Evolutionary conservation across 2,888 invertebrate genomes (phyloP).

Genomic region (Leptinotarsa tumamoca): DNA sequence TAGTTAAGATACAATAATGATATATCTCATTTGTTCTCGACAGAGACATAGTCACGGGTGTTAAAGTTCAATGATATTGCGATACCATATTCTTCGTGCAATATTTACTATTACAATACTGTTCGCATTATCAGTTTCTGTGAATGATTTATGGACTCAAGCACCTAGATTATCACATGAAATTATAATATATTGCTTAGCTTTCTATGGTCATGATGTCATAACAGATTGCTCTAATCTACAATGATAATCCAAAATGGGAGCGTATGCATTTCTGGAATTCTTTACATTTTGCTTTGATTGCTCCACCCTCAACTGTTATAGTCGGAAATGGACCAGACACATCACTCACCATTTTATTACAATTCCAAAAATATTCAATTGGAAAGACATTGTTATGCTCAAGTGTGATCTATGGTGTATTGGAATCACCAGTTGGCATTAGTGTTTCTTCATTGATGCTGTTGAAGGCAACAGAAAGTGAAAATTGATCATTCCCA

Average conservation of each 20-base stretch:
- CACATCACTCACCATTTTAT: too few species aligned
- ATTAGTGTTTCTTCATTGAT: too few species aligned
- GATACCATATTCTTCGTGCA: constrained; percentile 23
- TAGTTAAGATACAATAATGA: constrained; percentile 29
- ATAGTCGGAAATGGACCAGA: too few species aligned
- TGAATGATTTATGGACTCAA: constrained; percentile 21
- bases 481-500: too few species aligned
- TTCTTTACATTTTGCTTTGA: not conserved
- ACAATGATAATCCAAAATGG: constrained; percentile 3
- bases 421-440: too few species aligned
- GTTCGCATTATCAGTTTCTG: constrained; percentile 19
- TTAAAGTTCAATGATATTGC: constrained; percentile 33
- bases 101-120: constrained; percentile 12
- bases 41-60: constrained; percentile 27
- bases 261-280: not conserved
- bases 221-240: not conserved
- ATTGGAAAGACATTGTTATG: too few species aligned
- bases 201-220: constrained; percentile 10
- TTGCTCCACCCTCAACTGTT: not conserved
- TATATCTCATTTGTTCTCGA: constrained; percentile 23
- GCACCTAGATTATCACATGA: constrained; percentile 3
- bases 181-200: constrained; percentile 10
- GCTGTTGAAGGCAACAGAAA: too few species aligned
- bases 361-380: too few species aligned
- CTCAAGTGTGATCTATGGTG: too few species aligned